Conservation (phyloP, 2,888 invertebrate species). For the Mythimna albipuncta region DNA sequence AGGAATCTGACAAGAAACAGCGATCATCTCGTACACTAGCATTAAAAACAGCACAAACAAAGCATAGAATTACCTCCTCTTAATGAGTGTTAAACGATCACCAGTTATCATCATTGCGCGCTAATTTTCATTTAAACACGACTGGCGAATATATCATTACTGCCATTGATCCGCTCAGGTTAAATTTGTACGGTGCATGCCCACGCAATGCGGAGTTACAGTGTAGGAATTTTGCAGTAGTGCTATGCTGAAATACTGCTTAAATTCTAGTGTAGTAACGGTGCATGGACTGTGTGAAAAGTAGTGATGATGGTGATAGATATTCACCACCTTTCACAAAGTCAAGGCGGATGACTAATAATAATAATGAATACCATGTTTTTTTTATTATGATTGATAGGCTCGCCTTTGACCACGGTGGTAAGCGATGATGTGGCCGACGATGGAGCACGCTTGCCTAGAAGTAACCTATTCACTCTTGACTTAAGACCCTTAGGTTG, state of each 20-base stretch:
- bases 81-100: slow-evolving; percentile 23
- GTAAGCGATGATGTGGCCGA: no score
- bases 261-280: neutral
- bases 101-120: slow-evolving; percentile 5
- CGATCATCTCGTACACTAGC: neutral
- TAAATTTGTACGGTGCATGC: slow-evolving; percentile 62
- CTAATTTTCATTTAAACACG: slow-evolving; percentile 41
- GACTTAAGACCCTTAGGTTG: no score
- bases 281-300: no score
- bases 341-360: no score
- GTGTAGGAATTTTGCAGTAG: slow-evolving; percentile 32
- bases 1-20: slow-evolving; percentile 25
- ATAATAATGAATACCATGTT: no score
- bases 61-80: slow-evolving; percentile 18
- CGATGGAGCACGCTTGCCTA: no score
- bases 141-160: slow-evolving; percentile 43
- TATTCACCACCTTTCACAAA: no score
- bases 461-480: no score
- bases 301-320: no score
- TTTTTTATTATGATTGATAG: no score
- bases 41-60: slow-evolving; percentile 18
- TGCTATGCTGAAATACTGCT: neutral
- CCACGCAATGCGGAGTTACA: slow-evolving; percentile 42
- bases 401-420: no score
- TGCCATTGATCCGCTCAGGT: slow-evolving; percentile 57